Evolutionary conservation across 1,140 invertebrate species (phyloP), one percentile per base, ranked within the genome.

Genomic region (Dryas iulia): DNA sequence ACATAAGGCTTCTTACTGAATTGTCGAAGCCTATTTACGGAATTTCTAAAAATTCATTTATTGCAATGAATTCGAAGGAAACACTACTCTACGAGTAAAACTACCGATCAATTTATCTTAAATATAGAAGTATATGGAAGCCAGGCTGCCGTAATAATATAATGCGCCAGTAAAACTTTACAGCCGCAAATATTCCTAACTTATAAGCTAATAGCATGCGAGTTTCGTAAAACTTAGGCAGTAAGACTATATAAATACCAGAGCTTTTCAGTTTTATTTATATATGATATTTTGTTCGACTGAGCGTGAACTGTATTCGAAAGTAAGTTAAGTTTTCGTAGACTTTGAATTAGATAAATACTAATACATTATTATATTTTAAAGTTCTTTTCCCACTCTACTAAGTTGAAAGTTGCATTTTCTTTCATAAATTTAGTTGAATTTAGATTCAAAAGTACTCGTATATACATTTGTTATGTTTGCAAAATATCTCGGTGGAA

Each of bases 81-180:
- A n/a, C n/a, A n/a, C n/a, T n/a, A n/a, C n/a, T n/a, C n/a, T n/a
- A n/a, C 14, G 33, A 35, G 11, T 10, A n/a, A 5, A 35, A 47
- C 7, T 18, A 47, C 7, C 5, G n/a, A 47, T 39, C 14, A 2
- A 47, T 47, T 21, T 18, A 47, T 47, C 21, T 11, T 18, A 47
- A 47, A 21, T 47, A 21, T 47, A 21, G 39, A 47, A 47, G 4
- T 47, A n/a, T 47, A 18, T 47, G 14, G 39, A 47, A 47, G 7
- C 39, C 14, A 47, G 39, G 14, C 3, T 47, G 3, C 14, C 35
- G 35, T 62, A 62, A 62, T 62, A 62, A 62, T 62, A 53, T 59
- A 35, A 59, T 53, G 39, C 35, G n/a, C 11, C 47, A 39, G 59
- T 62, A 62, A 62, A 53, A 62, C 25, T 62, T 62, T 62, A 62